phyloP scores from a whole-genome alignment of 2,888 invertebrate genomes.

The Achlya flavicornis region DNA sequence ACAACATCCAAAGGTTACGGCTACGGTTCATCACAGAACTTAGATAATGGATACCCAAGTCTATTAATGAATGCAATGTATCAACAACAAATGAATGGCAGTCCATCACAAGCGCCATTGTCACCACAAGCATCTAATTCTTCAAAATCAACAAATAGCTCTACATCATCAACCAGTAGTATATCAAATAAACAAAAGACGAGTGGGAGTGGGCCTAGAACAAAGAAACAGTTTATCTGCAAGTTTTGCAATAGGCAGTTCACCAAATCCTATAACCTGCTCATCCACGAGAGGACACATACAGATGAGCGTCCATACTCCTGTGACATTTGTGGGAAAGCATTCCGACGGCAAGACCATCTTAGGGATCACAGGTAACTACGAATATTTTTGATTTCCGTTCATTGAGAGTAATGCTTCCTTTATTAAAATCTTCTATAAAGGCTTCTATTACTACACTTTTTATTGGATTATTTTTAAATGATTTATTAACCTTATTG shows the following conservation, averaged over 20 bases:
- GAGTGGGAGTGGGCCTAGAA: slow-evolving; percentile 87
- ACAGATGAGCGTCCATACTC: slow-evolving; percentile 98
- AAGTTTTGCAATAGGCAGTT: slow-evolving; percentile 98
- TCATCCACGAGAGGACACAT: slow-evolving; percentile 98
- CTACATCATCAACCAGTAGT: slow-evolving; percentile 75
- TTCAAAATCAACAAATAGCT: slow-evolving; percentile 76
- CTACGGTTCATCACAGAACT: slow-evolving; percentile 79
- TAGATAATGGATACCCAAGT: slow-evolving; percentile 88
- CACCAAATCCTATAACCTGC: slow-evolving; percentile 98
- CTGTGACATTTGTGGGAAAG: slow-evolving; percentile 99
- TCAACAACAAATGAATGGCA: slow-evolving; percentile 81
- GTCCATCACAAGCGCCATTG: slow-evolving; percentile 73
- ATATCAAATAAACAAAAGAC: slow-evolving; percentile 78
- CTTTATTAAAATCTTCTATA: neutral
- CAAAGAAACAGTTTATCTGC: slow-evolving; percentile 99
- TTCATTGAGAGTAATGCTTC: neutral
- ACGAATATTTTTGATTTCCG: slow-evolving; percentile 14
- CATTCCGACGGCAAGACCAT: slow-evolving; percentile 98
- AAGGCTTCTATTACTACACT: neutral
- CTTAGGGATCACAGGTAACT: slow-evolving; percentile 95
- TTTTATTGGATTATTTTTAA: neutral
- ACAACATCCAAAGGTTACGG: slow-evolving; percentile 73
- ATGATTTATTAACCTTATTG: too few relatives aligned
- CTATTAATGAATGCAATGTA: slow-evolving; percentile 88
- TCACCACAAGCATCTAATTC: slow-evolving; percentile 76